phyloP scores from a whole-genome alignment of 2,888 invertebrate genomes.

The Lithophane socia region DNA sequence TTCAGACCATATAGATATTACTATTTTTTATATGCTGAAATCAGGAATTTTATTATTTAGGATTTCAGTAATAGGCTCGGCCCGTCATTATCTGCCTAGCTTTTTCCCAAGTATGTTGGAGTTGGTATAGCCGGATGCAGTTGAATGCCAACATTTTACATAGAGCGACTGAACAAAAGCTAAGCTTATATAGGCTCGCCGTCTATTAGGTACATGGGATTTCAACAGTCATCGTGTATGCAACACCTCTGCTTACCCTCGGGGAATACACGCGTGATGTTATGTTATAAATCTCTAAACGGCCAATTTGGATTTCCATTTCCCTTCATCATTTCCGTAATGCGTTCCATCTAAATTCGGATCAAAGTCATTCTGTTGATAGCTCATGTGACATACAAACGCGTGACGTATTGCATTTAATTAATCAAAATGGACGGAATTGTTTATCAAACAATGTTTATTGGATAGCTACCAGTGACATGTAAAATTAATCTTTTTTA shows the following conservation, averaged over 20 bases:
- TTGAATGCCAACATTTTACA: not conserved
- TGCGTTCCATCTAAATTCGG: constrained; percentile 79
- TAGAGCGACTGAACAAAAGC: not conserved
- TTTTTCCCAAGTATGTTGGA: not conserved
- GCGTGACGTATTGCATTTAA: constrained; percentile 51
- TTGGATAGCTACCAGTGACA: constrained; percentile 22
- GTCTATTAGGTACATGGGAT: not conserved
- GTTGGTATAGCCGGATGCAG: not conserved
- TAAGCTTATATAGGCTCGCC: not conserved
- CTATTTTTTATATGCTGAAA: not conserved
- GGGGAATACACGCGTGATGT: not conserved
- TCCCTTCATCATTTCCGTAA: constrained; percentile 76
- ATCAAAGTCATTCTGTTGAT: constrained; percentile 76
- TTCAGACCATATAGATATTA: not conserved
- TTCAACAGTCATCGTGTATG: not conserved
- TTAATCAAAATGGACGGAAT: constrained; percentile 59
- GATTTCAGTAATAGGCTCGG: not conserved
- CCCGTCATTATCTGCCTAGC: not conserved
- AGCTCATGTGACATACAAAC: constrained; percentile 51
- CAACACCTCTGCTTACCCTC: not conserved
- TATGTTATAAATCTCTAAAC: constrained; percentile 67
- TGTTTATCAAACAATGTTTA: constrained; percentile 42
- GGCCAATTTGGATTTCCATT: constrained; percentile 79
- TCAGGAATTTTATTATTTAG: too few species aligned
- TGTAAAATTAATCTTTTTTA: not conserved